Evolutionary conservation across 2,113 vertebrate genomes (phyloP), one percentile per base, ranked within the genome.

Genomic region (Romanogobio albipinnatus): DNA sequence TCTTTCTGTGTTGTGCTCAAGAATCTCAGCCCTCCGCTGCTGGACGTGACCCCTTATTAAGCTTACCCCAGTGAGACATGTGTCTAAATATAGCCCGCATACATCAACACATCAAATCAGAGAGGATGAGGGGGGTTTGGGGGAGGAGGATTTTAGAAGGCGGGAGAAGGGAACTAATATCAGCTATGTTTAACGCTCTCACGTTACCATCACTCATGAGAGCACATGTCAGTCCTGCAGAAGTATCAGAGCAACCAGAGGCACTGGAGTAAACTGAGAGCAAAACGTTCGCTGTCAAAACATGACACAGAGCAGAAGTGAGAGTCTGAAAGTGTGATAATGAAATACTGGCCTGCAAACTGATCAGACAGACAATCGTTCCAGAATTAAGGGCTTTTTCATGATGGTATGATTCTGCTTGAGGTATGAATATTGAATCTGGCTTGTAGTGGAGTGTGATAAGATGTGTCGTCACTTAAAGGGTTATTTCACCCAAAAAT

Each of bases 71-170:
- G 62, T 71, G 43, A 73, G 73, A 64, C 66, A 4, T 17, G 3
- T 14, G 26, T 86, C 86, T 89, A 82, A 87, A 84, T 86, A 86
- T 89, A 86, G 77, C 58, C 66, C 2, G 39, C 47, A 51, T 84
- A 75, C 58, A 81, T 85, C 83, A 90, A 77, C 76, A 49, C 53
- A 81, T 84, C 45, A 88, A 80, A 78, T 36, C 53, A 78, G 70
- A 86, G n/a, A 86, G 79, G 64, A 24, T 70, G 66, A 71, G 82
- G 77, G 73, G 81, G 62, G 39, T 71, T 56, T 45, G 4, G 47
- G 43, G 36, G 45, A 53, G 79, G 14, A 56, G 36, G 81, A 24
- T 66, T 81, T 58, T 26, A 79, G 61, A 39, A 66, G 79, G 10
- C 9, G 73, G 47, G 64, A 47, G 45, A 76, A 80, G 14, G 58